These are phyloP conservation scores for Ursus arctos DNA, from an alignment of 2,113 vertebrate species.

Conservation along the genomic window DNA sequence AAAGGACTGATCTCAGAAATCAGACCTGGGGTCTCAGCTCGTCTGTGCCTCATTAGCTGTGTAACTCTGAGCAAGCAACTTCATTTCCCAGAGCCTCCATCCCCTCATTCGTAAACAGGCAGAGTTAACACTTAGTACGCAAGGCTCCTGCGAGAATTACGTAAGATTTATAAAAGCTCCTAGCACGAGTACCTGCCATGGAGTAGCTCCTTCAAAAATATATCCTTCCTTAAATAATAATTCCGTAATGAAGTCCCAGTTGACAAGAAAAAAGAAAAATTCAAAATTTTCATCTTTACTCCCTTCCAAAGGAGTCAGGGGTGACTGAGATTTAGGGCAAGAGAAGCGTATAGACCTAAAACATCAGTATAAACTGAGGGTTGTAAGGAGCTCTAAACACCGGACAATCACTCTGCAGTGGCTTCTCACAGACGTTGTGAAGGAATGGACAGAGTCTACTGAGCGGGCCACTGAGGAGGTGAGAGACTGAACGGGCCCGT, in stretches of 20 bases:
- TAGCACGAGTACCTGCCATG: neutral
- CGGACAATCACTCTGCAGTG: neutral
- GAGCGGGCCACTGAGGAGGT: neutral
- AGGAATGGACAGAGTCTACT: neutral
- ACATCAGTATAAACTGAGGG: neutral
- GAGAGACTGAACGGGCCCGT: neutral
- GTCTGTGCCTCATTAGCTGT: neutral
- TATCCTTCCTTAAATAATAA: neutral
- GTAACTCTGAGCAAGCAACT: neutral
- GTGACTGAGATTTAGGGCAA: neutral
- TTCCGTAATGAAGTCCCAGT: neutral
- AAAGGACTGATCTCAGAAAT: conserved; percentile 26
- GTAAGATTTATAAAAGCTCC: neutral
- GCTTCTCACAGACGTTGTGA: neutral
- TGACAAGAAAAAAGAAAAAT: conserved; percentile 26
- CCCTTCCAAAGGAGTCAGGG: neutral
- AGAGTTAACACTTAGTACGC: neutral
- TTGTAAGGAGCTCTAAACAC: neutral
- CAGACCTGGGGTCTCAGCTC: neutral
- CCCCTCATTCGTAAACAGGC: conserved; percentile 12
- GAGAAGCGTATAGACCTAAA: neutral
- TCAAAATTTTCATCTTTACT: conserved; percentile 14
- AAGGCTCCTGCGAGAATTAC: conserved; percentile 10
- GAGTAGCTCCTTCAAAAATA: neutral
- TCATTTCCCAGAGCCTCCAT: neutral